Evolutionary conservation across 1,140 invertebrate genomes (phyloP).

Genomic region (Idris sp.): DNA sequence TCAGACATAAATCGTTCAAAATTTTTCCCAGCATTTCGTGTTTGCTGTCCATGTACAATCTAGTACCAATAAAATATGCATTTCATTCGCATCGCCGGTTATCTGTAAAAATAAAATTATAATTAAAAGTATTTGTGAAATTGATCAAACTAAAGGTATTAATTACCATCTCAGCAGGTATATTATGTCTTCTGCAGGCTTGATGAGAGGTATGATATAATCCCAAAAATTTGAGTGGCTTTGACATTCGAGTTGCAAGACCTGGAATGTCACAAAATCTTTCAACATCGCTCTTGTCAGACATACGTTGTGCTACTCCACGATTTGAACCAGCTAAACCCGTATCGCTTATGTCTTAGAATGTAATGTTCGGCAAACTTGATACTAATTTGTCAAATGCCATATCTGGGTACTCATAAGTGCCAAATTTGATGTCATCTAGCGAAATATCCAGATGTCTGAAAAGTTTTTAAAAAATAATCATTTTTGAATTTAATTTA

Average conservation of each 20-base stretch:
- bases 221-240: constrained; percentile 92
- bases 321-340: constrained; percentile 92
- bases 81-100: constrained; percentile 93
- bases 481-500: not conserved
- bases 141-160: too few relatives aligned
- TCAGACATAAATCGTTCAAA: constrained; percentile 94
- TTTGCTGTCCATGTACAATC: constrained; percentile 86
- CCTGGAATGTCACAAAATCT: constrained; percentile 89
- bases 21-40: constrained; percentile 89
- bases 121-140: too few relatives aligned
- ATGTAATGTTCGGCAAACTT: constrained; percentile 85
- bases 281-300: constrained; percentile 31
- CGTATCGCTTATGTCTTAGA: constrained; percentile 94
- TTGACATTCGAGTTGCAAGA: constrained; percentile 85
- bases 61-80: constrained; percentile 91
- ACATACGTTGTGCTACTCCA: constrained; percentile 80
- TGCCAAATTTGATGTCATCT: constrained; percentile 81
- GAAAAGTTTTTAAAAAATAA: constrained; percentile 68
- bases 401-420: constrained; percentile 83
- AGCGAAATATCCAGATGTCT: constrained; percentile 92
- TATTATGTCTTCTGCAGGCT: constrained; percentile 91
- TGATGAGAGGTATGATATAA: constrained; percentile 91
- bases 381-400: constrained; percentile 84
- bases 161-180: constrained; percentile 89
- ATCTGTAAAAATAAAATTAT: constrained; percentile 81